Percentiles rank a stretch among this genome's conserved stretches.
These are phyloP conservation scores for Tuberolachnus salignus DNA, from an alignment of 2,888 invertebrate genomes.

Conservation along the genomic window DNA sequence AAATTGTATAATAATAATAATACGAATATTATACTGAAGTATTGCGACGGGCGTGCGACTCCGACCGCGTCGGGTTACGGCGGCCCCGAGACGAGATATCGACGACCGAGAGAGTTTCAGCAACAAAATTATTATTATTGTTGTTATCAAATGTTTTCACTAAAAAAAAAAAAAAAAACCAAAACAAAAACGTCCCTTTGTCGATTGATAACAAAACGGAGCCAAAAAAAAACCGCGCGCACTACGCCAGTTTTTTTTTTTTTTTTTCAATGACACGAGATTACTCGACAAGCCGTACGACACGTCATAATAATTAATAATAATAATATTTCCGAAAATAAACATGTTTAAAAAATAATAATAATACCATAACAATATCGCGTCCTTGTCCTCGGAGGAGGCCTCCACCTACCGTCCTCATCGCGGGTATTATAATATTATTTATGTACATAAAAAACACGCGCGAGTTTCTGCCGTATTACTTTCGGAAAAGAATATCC, in stretches of 20 bases:
- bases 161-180: not conserved
- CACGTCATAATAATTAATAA: not conserved
- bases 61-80: slow-evolving; percentile 40
- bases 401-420: not conserved
- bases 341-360: slow-evolving; percentile 3
- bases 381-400: slow-evolving; percentile 38
- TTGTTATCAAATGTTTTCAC: not conserved
- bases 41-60: no score
- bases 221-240: not conserved
- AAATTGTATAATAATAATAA: no score
- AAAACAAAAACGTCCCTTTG: slow-evolving; percentile 43
- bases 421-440: slow-evolving; percentile 38
- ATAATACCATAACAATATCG: slow-evolving; percentile 4
- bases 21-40: no score
- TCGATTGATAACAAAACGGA: not conserved
- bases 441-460: no score
- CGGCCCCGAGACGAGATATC: not conserved
- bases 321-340: slow-evolving; percentile 32
- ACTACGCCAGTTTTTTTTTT: not conserved
- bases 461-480: not conserved
- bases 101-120: slow-evolving; percentile 16
- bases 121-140: slow-evolving; percentile 10
- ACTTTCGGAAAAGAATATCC: slow-evolving; percentile 11
- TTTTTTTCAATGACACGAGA: slow-evolving; percentile 24
- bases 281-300: not conserved